Evolutionary conservation across 2,113 vertebrate species (phyloP).

Genomic region (Odontophorus gujanensis): DNA sequence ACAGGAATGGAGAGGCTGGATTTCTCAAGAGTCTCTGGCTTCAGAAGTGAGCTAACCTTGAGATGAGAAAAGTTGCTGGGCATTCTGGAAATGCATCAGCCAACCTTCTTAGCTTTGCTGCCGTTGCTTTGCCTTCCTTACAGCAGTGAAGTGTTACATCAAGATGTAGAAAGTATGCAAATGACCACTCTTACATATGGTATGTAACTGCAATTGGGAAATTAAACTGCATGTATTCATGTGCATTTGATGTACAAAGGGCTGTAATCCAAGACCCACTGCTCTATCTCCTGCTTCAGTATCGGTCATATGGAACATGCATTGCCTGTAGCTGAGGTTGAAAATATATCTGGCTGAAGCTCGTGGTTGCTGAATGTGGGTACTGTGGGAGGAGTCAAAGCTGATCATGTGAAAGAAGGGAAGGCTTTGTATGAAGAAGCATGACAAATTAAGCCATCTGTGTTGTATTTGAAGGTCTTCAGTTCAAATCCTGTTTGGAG

Average conservation of each 20-base stretch:
- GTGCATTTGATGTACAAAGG: neutral
- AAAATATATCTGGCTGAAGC: neutral
- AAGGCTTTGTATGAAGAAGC: neutral
- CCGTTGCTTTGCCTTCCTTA: neutral
- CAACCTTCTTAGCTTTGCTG: neutral
- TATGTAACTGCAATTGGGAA: neutral
- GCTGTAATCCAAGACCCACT: neutral
- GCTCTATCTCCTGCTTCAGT: neutral
- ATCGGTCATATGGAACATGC: neutral
- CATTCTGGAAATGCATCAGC: neutral
- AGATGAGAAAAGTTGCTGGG: neutral
- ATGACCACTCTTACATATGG: accelerated
- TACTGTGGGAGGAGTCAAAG: neutral
- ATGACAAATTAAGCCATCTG: conserved; percentile 26
- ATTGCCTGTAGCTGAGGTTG: neutral
- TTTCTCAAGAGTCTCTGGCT: neutral
- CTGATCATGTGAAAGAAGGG: neutral
- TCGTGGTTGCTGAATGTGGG: neutral
- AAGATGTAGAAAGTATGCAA: neutral
- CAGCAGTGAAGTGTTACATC: neutral
- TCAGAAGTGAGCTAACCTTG: neutral
- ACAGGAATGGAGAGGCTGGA: neutral
- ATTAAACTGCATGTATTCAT: neutral
- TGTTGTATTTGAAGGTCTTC: conserved; percentile 38
- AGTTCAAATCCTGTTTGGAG: conserved; percentile 40